Base-by-base conservation (phyloP, 2,888 invertebrate genomes). In the Clistopyga incitator region DNA sequence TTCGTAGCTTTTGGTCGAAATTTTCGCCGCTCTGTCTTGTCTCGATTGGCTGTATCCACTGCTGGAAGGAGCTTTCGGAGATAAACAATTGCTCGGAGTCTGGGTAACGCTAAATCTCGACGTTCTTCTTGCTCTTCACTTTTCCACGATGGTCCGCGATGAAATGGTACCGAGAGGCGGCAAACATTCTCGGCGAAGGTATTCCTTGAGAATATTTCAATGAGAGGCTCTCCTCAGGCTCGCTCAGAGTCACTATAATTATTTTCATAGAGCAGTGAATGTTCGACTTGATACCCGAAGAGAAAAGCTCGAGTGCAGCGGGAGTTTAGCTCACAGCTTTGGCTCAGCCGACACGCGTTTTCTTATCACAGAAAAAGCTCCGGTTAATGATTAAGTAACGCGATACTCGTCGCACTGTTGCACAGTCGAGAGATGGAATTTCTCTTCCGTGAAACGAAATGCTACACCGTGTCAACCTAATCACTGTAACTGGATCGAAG, bases 61-160 rank as follows among this genome's bases (percentile, higher is more conserved):
- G 50, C 20, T 15, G 15, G 42, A 25, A 64, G 47, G 47, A 71
- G 76, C 76, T 56, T 76, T 76, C 15, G 54, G 52, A 70, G 64
- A 65, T 71, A 81, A 76, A 81, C 64, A 71, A 81, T 81, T 76
- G 70, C 23, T 23, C 15, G 74, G 25, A 18, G 42, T 45, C 20
- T 54, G 34, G 15, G n/a, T 18, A 29, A 54, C n/a, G 54, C 54
- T 13, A 64, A 64, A 29, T 65, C 52, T 65, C 78, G 42, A 23
- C n/a, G 38, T 20, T 78, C 64, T 71, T 61, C 64, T 70, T 78
- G 56, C 25, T 47, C 56, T 25, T 56, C 67, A 56, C 45, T 67
- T 29, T 25, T 59, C 45, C 29, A 29, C 13, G 15, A 47, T 67
- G 45, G 56, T 67, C 59, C 6, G 29, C 6, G 29, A 67, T 34